Evolutionary conservation across 2,113 vertebrate genomes (phyloP).

Genomic region (Cebidichthys violaceus): DNA sequence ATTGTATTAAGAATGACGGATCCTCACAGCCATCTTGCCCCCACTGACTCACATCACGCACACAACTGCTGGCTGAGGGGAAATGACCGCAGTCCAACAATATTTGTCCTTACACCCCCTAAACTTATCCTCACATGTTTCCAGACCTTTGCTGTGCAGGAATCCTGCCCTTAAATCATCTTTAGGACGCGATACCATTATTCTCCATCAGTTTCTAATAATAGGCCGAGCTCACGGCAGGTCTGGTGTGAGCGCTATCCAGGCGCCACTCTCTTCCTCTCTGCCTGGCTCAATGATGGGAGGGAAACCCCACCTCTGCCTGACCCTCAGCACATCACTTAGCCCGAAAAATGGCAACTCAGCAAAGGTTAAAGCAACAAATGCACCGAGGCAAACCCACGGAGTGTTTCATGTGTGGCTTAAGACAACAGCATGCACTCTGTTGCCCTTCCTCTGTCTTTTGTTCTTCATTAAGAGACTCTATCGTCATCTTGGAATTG

Average conservation of each 20-base stretch:
- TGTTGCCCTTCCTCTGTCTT: conserved; percentile 43
- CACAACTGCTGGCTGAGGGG: not conserved
- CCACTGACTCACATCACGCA: not conserved
- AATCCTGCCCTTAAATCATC: not conserved
- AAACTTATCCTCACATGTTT: not conserved
- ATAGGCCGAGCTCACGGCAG: conserved; percentile 26
- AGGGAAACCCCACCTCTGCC: conserved; percentile 52
- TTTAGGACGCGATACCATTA: not conserved
- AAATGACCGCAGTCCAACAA: not conserved
- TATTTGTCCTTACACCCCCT: not conserved
- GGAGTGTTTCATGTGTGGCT: conserved; percentile 49
- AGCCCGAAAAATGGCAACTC: conserved; percentile 64
- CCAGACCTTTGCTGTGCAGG: not conserved
- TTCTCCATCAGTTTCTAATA: conserved; percentile 33
- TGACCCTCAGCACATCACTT: conserved; percentile 60
- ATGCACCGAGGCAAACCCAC: conserved; percentile 17
- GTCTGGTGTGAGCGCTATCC: conserved; percentile 16
- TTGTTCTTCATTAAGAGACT: conserved; percentile 9
- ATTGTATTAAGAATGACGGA: conserved; percentile 4
- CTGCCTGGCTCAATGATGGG: conserved; percentile 10
- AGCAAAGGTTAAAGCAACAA: conserved; percentile 77
- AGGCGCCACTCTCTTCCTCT: conserved; percentile 56
- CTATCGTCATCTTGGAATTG: not conserved
- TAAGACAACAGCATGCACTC: conserved; percentile 51
- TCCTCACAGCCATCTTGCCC: not conserved